Base-by-base conservation (phyloP, 2,797 vertebrate genomes). In the Sebastiscus albofasciatus region DNA sequence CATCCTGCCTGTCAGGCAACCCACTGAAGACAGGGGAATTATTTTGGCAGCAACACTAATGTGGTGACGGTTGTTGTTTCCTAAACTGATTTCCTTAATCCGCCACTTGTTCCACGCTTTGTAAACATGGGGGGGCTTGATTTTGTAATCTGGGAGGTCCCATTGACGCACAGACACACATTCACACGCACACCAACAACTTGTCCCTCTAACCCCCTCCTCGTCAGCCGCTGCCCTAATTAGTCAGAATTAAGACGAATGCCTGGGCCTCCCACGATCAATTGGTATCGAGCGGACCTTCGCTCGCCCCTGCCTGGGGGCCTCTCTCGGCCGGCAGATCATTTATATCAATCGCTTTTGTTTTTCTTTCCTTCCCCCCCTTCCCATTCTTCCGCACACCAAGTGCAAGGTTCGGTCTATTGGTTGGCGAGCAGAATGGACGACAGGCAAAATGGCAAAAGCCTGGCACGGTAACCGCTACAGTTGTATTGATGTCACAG, bases 171-270 rank as follows among this genome's bases (percentile, higher is more conserved):
- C 46, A 67, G 31, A 61, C 77, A 82, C 77, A 78, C 84, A 87
- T 56, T 11, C 61, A 52, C 66, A 69, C 83, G 80, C 79, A 65
- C 61, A 61, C 82, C 67, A 67, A 72, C 87, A 76, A 79, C 86
- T 84, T 86, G 90, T 89, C 89, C 92, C 87, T 89, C 80, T 89
- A 75, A 90, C 91, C 86, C 24, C 73, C 83, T 93, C 89, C 89
- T 92, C 86, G 89, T 94, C 93, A 94, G 89, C 88, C 84, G 26
- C 83, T 77, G 87, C 93, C 92, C 92, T 96, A 96, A 96, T 96
- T 96, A 96, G 95, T 94, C 89, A 83, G 93, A 96, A 96, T 96
- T 95, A 96, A 96, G 95, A 96, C 92, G 84, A 96, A 96, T 96
- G 95, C 91, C 92, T 93, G 87, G 92, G 90, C 94, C 94, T 95